These are phyloP conservation scores for Sussaba pulchella DNA, from an alignment of 2,888 invertebrate genomes.

Conservation along the genomic window DNA sequence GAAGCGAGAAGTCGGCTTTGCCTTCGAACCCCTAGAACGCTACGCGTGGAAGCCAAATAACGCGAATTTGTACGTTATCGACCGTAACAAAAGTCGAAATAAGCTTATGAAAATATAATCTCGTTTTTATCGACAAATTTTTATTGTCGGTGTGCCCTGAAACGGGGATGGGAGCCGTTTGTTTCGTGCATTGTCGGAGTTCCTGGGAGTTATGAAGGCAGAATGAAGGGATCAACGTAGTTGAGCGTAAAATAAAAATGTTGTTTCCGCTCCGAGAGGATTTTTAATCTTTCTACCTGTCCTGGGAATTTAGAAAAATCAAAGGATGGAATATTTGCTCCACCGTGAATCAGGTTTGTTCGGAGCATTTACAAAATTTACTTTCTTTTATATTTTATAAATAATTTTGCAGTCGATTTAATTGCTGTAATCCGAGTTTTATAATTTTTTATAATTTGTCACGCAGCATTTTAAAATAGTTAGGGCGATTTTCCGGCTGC, in stretches of 20 bases:
- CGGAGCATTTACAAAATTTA: too few relatives aligned
- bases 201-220: background rate
- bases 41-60: constrained; percentile 34
- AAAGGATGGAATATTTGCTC: too few relatives aligned
- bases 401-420: too few relatives aligned
- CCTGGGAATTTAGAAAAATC: too few relatives aligned
- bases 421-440: too few relatives aligned
- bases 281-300: too few relatives aligned
- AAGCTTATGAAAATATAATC: constrained; percentile 63
- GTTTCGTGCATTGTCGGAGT: background rate
- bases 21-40: constrained; percentile 32
- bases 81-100: constrained; percentile 54
- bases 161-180: background rate
- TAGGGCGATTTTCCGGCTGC: too few relatives aligned
- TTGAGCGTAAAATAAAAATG: constrained; percentile 38
- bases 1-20: constrained; percentile 12
- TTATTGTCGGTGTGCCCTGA: constrained; percentile 6
- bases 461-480: too few relatives aligned
- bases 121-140: constrained; percentile 36
- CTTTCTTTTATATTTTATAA: too few relatives aligned
- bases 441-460: too few relatives aligned
- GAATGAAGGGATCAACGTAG: constrained; percentile 27
- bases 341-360: too few relatives aligned
- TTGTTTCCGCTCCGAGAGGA: constrained; percentile 42
- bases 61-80: constrained; percentile 32